phyloP scores from a whole-genome alignment of 2,797 vertebrate species.

The Limnodromus scolopaceus region DNA sequence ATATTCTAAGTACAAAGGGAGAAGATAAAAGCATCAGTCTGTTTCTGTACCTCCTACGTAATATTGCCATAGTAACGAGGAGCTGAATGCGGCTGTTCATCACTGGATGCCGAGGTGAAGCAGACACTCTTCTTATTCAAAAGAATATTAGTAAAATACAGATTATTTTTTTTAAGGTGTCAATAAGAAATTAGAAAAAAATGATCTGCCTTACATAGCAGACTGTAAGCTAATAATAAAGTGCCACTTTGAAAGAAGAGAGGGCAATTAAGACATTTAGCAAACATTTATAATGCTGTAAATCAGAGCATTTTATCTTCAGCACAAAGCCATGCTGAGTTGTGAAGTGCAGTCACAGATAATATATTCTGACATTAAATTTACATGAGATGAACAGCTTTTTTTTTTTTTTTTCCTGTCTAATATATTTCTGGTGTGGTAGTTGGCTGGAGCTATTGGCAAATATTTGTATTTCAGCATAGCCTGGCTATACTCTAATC shows the following conservation, averaged over 20 bases:
- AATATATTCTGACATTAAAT: constrained; percentile 49
- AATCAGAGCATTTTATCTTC: background rate
- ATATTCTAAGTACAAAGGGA: constrained; percentile 1
- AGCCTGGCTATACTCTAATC: background rate
- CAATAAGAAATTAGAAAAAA: constrained; percentile 4
- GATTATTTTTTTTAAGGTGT: background rate
- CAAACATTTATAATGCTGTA: constrained; percentile 32
- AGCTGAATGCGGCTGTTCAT: constrained; percentile 44
- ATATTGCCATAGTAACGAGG: constrained; percentile 68
- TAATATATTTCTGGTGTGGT: background rate
- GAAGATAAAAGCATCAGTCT: constrained; percentile 39
- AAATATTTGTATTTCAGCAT: background rate
- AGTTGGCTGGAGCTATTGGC: background rate
- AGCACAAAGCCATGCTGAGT: constrained; percentile 4
- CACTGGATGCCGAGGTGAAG: constrained; percentile 2
- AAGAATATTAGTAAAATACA: constrained; percentile 36
- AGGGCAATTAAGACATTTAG: background rate
- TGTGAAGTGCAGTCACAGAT: constrained; percentile 42
- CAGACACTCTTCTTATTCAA: constrained; percentile 4
- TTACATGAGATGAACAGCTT: background rate
- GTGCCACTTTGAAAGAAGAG: background rate
- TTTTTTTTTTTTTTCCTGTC: background rate
- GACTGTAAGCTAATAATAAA: background rate
- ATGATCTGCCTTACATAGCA: background rate
- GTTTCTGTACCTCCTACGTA: constrained; percentile 42